Conservation (phyloP, 2,888 invertebrate genomes). For the Stenotaenia linearis region DNA sequence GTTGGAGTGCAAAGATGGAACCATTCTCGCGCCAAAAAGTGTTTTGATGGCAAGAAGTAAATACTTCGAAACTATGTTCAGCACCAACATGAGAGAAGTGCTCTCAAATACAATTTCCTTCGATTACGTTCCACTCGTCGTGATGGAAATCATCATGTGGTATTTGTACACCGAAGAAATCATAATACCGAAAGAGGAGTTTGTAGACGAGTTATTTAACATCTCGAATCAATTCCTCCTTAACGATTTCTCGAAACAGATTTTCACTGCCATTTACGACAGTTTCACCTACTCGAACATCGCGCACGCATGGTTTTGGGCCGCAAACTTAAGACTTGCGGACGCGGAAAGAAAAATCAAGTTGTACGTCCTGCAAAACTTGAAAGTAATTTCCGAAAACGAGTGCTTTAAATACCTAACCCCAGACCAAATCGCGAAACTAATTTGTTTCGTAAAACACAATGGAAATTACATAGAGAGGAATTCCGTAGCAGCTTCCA, state of each 20-base stretch:
- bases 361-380: neutral
- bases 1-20: neutral
- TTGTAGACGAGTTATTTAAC: neutral
- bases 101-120: neutral
- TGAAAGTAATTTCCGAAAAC: neutral
- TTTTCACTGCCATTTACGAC: neutral
- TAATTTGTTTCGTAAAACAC: neutral
- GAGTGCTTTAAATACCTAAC: neutral
- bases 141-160: neutral
- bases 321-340: neutral
- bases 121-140: neutral
- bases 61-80: neutral
- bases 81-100: neutral
- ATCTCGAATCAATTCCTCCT: neutral
- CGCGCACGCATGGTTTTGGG: neutral
- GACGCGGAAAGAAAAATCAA: neutral
- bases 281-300: neutral
- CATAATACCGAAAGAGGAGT: too few species aligned
- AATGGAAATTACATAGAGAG: too few species aligned
- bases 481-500: neutral
- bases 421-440: neutral
- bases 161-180: neutral
- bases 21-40: neutral
- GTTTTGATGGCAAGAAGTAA: neutral
- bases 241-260: neutral